A percentile compares a stretch with the other conserved stretches of the same genome.
These are phyloP conservation scores for Gari tellinella DNA, from an alignment of 2,888 invertebrate genomes.

Conservation along the genomic window DNA sequence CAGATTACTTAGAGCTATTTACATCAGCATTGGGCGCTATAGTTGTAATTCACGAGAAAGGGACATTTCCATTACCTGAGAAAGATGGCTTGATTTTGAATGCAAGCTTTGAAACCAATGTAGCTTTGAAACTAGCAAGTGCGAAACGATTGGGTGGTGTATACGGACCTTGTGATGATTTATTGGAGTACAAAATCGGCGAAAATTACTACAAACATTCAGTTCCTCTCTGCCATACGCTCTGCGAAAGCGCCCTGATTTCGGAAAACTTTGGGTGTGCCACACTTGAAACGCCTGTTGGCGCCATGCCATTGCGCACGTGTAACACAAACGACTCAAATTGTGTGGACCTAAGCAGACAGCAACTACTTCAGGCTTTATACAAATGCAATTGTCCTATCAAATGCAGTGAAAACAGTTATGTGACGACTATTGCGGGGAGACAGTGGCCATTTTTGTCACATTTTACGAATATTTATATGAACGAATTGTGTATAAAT, in stretches of 20 bases:
- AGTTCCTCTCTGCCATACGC: conserved; percentile 2
- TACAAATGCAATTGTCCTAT: conserved; percentile 4
- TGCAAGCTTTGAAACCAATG: conserved; percentile 15
- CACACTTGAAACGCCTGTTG: background rate
- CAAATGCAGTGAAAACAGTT: background rate
- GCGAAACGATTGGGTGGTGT: background rate
- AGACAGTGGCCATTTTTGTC: conserved; percentile 3
- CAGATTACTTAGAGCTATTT: too few species aligned
- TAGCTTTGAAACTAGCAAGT: conserved; percentile 11
- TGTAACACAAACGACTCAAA: background rate
- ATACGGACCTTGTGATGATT: conserved; percentile 4
- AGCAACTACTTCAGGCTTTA: background rate
- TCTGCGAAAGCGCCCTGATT: background rate
- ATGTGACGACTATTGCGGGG: background rate
- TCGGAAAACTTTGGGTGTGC: background rate
- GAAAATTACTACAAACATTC: too few species aligned
- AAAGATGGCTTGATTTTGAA: conserved; percentile 14
- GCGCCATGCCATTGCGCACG: background rate
- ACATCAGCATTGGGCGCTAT: too few species aligned
- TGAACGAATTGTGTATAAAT: conserved; percentile 3
- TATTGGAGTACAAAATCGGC: background rate
- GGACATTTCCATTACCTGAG: too few species aligned
- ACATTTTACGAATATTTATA: background rate
- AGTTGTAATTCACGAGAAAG: too few species aligned
- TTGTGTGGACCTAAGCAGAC: background rate